Evolutionary conservation across 2,888 invertebrate genomes (phyloP).

Genomic region (Philereme transversata): DNA sequence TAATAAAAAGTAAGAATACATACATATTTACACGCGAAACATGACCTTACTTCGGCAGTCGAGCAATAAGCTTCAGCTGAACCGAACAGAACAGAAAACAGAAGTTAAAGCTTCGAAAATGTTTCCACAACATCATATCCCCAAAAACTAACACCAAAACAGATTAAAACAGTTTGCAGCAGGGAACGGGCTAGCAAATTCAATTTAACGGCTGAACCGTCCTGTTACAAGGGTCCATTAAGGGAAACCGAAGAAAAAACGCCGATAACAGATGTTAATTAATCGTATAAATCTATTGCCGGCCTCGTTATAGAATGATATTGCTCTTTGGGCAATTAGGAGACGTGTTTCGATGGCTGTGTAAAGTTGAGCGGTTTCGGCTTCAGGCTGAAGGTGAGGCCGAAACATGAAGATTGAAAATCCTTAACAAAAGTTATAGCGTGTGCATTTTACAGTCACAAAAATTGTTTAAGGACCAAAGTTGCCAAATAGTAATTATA

Average conservation of each 20-base stretch:
- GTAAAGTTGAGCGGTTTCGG: conserved; percentile 4
- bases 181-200: conserved; percentile 58
- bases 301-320: conserved; percentile 39
- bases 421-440: too few species aligned
- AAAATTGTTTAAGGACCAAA: too few species aligned
- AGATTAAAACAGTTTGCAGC: conserved; percentile 37
- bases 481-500: too few species aligned
- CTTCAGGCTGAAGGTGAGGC: neutral
- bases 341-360: conserved; percentile 33
- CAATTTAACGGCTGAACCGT: conserved; percentile 68
- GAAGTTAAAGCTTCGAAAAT: neutral
- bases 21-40: too few species aligned
- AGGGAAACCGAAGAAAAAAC: conserved; percentile 67
- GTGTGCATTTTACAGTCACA: too few species aligned
- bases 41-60: too few species aligned
- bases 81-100: too few species aligned
- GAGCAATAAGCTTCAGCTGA: too few species aligned
- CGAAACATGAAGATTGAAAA: conserved; percentile 1
- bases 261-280: conserved; percentile 78
- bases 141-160: conserved; percentile 37
- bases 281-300: conserved; percentile 69
- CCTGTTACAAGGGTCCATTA: conserved; percentile 65
- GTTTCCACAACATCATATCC: neutral
- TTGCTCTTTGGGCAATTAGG: conserved; percentile 42
- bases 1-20: too few species aligned